A percentile compares a stretch with the other conserved stretches of the same genome.
phyloP scores from a whole-genome alignment of 2,797 vertebrate genomes.

The Mormyrops attenuatus region DNA sequence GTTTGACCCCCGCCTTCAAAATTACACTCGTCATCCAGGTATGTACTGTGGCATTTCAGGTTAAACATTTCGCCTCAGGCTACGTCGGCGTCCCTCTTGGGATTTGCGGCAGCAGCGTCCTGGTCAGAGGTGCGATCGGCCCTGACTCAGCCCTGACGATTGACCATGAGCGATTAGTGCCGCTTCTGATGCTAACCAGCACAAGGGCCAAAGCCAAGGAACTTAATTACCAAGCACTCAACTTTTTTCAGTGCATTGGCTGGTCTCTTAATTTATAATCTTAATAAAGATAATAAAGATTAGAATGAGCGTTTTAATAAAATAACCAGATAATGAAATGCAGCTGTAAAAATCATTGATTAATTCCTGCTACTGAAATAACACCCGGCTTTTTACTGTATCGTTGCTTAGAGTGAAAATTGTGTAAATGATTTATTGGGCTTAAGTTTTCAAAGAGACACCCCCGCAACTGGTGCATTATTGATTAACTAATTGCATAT shows the following conservation, averaged over 20 bases:
- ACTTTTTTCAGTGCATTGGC: background rate
- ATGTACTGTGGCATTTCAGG: background rate
- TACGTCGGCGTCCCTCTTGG: background rate
- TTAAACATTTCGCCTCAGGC: background rate
- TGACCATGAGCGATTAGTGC: background rate
- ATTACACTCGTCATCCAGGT: background rate
- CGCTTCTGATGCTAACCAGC: background rate
- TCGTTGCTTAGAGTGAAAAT: background rate
- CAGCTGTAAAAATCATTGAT: constrained; percentile 8
- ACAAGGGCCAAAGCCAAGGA: background rate
- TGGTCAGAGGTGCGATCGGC: background rate
- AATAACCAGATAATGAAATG: constrained; percentile 9
- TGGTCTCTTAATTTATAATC: background rate
- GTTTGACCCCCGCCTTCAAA: background rate
- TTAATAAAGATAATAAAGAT: constrained; percentile 12
- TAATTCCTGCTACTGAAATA: background rate
- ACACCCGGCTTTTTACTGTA: background rate
- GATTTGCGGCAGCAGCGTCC: background rate
- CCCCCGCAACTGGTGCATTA: background rate
- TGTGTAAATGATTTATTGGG: background rate
- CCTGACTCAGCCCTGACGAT: background rate
- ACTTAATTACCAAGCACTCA: constrained; percentile 1
- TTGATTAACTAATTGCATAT: background rate
- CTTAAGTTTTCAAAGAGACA: background rate
- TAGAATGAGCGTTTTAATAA: constrained; percentile 3